Evolutionary conservation across 1,140 invertebrate species (phyloP).

Genomic region (Aphelenchoides avenae): DNA sequence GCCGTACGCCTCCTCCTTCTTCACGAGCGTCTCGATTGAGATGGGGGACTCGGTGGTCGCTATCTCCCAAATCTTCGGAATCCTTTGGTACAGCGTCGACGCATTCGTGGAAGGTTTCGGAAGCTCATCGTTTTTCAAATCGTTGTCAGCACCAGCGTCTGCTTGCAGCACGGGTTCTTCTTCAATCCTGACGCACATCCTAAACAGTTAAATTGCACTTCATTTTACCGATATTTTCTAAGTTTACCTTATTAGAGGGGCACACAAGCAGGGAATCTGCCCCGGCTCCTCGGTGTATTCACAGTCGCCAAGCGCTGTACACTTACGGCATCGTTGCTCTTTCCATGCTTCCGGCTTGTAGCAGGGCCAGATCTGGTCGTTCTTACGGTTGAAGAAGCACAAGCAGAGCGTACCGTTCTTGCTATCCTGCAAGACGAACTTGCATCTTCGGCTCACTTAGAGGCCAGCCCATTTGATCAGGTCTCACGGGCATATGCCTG

Average conservation of each 20-base stretch:
- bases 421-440: slow-evolving; percentile 2
- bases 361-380: slow-evolving; percentile 46
- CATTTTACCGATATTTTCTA: neutral
- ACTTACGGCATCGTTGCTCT: slow-evolving; percentile 44
- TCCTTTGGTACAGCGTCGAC: slow-evolving; percentile 29
- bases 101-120: slow-evolving; percentile 8
- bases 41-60: slow-evolving; percentile 14
- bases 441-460: neutral
- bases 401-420: slow-evolving; percentile 8
- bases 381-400: slow-evolving; percentile 6
- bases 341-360: slow-evolving; percentile 45
- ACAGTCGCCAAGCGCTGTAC: slow-evolving; percentile 48
- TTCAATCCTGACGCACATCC: slow-evolving; percentile 57
- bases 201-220: slow-evolving; percentile 9
- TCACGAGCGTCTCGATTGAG: slow-evolving; percentile 37
- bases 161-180: slow-evolving; percentile 28
- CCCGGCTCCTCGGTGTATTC: slow-evolving; percentile 35
- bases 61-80: slow-evolving; percentile 56
- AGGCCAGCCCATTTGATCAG: too few relatives aligned
- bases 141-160: slow-evolving; percentile 12
- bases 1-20: slow-evolving; percentile 51
- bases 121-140: slow-evolving; percentile 1
- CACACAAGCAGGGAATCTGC: slow-evolving; percentile 50
- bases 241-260: slow-evolving; percentile 38
- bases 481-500: too few relatives aligned